These are phyloP conservation scores for Heliconius hewitsoni DNA, from an alignment of 1,140 invertebrate species.

Conservation along the genomic window DNA sequence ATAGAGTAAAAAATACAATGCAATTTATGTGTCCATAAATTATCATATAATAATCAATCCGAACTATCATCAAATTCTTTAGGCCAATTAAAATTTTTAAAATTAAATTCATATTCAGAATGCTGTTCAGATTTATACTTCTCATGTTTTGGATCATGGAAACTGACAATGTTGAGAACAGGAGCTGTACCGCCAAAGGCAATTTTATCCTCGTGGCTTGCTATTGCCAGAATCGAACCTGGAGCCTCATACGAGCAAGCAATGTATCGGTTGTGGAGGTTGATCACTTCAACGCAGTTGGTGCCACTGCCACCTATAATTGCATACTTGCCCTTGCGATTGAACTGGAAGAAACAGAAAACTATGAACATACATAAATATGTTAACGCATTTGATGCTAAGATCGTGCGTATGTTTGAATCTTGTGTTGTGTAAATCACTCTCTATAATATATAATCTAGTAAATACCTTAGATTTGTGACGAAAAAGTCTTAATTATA, in stretches of 20 bases:
- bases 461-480: too few relatives aligned
- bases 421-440: not conserved
- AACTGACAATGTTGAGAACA: conserved; percentile 62
- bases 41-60: not conserved
- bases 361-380: too few relatives aligned
- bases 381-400: not conserved
- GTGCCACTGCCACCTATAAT: conserved; percentile 77
- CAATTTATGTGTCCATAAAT: not conserved
- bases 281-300: conserved; percentile 71
- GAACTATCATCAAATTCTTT: conserved; percentile 23
- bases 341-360: conserved; percentile 57
- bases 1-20: not conserved
- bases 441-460: not conserved
- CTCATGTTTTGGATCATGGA: conserved; percentile 73
- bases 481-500: too few relatives aligned
- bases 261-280: conserved; percentile 73
- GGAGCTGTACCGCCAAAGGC: conserved; percentile 67
- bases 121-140: conserved; percentile 48
- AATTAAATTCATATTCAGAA: conserved; percentile 38
- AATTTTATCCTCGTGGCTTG: conserved; percentile 64
- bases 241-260: conserved; percentile 64
- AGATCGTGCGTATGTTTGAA: not conserved
- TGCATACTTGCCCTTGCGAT: conserved; percentile 73
- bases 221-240: conserved; percentile 57
- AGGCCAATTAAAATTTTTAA: conserved; percentile 42